These are phyloP conservation scores for Phyto melanocephala DNA, from an alignment of 2,888 invertebrate genomes.

Conservation along the genomic window DNA sequence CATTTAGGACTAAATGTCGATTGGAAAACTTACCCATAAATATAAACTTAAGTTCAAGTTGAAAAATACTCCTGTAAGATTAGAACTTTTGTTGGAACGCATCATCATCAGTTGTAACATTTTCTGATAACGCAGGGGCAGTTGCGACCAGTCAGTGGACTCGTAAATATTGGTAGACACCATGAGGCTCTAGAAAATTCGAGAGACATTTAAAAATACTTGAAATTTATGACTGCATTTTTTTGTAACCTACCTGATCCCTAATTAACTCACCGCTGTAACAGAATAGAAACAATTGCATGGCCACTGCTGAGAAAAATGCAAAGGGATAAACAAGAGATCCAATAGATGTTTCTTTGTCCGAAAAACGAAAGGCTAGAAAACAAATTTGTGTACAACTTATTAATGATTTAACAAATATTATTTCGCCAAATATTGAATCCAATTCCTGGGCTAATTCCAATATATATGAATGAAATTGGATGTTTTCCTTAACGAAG, in stretches of 20 bases:
- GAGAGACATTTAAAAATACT: not conserved
- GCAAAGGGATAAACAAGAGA: not conserved
- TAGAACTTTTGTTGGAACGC: conserved; percentile 28
- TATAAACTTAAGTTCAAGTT: conserved; percentile 50
- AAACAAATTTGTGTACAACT: conserved; percentile 48
- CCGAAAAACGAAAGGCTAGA: conserved; percentile 27
- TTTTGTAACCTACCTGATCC: conserved; percentile 27
- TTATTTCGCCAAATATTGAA: conserved; percentile 37
- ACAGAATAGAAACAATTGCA: conserved; percentile 52
- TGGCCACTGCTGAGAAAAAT: conserved; percentile 28
- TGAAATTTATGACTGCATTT: no score
- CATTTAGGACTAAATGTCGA: not conserved
- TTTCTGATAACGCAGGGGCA: conserved; percentile 11
- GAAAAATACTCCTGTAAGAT: conserved; percentile 45
- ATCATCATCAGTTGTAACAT: conserved; percentile 48
- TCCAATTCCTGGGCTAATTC: conserved; percentile 30
- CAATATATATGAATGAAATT: conserved; percentile 20
- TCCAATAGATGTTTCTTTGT: not conserved
- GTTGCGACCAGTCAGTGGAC: conserved; percentile 16
- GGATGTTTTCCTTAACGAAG: not conserved
- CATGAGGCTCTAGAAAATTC: not conserved
- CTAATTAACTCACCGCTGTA: conserved; percentile 37
- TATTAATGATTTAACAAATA: conserved; percentile 37
- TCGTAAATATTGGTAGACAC: conserved; percentile 16
- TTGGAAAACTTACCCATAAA: conserved; percentile 39